phyloP scores from a whole-genome alignment of 2,888 invertebrate genomes.

The Eristalis arbustorum region DNA sequence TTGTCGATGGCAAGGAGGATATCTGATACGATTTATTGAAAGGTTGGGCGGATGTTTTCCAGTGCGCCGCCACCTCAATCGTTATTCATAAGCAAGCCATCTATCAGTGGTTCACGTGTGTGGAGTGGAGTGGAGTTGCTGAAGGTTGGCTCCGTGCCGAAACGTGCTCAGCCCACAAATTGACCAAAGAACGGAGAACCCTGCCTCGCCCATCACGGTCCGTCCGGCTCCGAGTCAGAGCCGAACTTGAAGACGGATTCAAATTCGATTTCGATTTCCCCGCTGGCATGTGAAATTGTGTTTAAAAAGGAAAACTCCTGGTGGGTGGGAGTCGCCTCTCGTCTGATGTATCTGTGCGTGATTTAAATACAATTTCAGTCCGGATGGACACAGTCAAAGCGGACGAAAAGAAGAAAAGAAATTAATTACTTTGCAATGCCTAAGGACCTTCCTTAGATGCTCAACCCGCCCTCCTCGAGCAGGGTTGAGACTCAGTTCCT shows the following conservation, averaged over 20 bases:
- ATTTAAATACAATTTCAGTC: conserved; percentile 57
- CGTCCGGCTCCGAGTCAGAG: neutral
- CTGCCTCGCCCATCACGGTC: too few relatives aligned
- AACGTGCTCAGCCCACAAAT: conserved; percentile 63
- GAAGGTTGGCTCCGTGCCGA: conserved; percentile 38
- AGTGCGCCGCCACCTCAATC: conserved; percentile 40
- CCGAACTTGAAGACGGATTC: neutral
- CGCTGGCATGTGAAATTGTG: conserved; percentile 35
- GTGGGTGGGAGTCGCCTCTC: too few relatives aligned
- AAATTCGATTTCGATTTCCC: conserved; percentile 33
- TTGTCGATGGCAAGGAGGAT: conserved; percentile 43
- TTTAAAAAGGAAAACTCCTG: conserved; percentile 17
- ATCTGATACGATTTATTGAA: conserved; percentile 59
- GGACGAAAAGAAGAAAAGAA: conserved; percentile 27
- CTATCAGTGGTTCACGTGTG: conserved; percentile 39
- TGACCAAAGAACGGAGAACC: conserved; percentile 21
- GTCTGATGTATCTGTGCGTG: conserved; percentile 44
- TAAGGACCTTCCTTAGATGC: conserved; percentile 10
- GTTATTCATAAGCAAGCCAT: conserved; percentile 53
- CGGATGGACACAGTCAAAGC: conserved; percentile 24
- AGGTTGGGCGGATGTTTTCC: conserved; percentile 27
- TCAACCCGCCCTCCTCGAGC: neutral
- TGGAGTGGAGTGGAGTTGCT: neutral
- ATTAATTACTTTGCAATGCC: conserved; percentile 63
- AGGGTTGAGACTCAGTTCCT: neutral